Percentiles rank a stretch among this genome's conserved stretches.
phyloP scores from a whole-genome alignment of 2,888 invertebrate species.

The Rotaria magnacalcarata region DNA sequence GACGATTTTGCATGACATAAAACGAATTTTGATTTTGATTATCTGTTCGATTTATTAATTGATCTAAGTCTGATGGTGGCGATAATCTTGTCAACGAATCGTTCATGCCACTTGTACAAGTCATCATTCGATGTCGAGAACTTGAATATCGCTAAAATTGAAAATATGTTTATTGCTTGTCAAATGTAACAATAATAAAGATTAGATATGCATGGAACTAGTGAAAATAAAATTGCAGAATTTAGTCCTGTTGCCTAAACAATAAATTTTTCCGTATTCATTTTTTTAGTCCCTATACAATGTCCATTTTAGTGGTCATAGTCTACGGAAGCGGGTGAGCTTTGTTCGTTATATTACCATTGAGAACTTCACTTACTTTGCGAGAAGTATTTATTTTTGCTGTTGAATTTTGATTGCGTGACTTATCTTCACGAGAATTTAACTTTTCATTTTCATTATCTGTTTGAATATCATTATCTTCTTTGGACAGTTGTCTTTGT shows the following conservation, averaged over 20 bases:
- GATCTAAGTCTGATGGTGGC: conserved; percentile 34
- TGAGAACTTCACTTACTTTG: conserved; percentile 50
- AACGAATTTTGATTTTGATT: conserved; percentile 64
- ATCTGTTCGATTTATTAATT: not conserved
- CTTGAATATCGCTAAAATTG: conserved; percentile 46
- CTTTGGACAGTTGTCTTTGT: conserved; percentile 36
- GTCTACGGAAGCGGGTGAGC: too few relatives aligned
- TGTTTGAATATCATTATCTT: conserved; percentile 49
- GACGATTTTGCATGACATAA: conserved; percentile 93
- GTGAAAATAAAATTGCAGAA: too few relatives aligned
- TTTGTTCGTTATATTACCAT: conserved; percentile 49
- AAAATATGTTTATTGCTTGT: too few relatives aligned
- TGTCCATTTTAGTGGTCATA: too few relatives aligned
- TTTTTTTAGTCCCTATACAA: too few relatives aligned
- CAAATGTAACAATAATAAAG: too few relatives aligned
- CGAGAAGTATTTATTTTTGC: not conserved
- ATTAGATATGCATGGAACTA: too few relatives aligned
- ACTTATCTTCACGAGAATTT: conserved; percentile 55
- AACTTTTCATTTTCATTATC: conserved; percentile 51
- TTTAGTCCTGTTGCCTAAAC: too few relatives aligned
- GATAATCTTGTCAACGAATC: conserved; percentile 38
- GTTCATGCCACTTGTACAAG: conserved; percentile 35
- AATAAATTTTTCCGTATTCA: too few relatives aligned
- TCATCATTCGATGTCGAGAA: conserved; percentile 35
- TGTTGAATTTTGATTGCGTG: conserved; percentile 53